Evolutionary conservation across 2,113 vertebrate species (phyloP).

Genomic region (Podiceps cristatus): DNA sequence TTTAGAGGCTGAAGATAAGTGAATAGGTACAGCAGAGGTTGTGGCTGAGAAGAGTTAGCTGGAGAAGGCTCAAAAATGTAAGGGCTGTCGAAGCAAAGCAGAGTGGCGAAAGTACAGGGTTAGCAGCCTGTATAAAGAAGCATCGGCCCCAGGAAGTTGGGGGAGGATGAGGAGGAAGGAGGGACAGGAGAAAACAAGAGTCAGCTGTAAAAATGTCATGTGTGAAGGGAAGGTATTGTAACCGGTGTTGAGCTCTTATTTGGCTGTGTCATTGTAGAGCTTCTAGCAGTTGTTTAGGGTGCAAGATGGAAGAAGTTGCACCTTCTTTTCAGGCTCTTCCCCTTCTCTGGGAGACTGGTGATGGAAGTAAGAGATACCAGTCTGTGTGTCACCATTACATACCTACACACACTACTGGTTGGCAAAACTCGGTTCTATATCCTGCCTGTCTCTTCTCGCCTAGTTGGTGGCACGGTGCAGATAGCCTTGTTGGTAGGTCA

Average conservation of each 20-base stretch:
- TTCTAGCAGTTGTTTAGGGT: background rate
- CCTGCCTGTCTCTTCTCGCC: background rate
- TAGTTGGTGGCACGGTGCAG: background rate
- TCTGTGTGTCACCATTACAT: background rate
- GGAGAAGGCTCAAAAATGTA: background rate
- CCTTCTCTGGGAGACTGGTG: background rate
- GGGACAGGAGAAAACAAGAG: background rate
- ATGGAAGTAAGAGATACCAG: background rate
- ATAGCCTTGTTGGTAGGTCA: background rate
- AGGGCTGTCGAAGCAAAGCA: background rate
- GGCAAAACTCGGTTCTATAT: background rate
- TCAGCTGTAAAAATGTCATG: background rate
- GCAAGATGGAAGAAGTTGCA: background rate
- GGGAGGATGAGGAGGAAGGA: background rate
- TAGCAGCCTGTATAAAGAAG: background rate
- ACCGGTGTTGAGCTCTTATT: background rate
- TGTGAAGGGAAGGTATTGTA: background rate
- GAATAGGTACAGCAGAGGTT: background rate
- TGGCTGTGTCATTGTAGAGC: background rate
- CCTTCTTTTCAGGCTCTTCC: background rate
- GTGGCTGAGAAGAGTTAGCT: background rate
- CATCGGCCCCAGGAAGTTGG: fast-evolving
- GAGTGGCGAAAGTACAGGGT: background rate
- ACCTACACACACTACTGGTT: background rate
- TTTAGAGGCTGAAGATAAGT: background rate